phyloP scores from a whole-genome alignment of 1,140 invertebrate genomes.

The Melipona quadrifasciata region DNA sequence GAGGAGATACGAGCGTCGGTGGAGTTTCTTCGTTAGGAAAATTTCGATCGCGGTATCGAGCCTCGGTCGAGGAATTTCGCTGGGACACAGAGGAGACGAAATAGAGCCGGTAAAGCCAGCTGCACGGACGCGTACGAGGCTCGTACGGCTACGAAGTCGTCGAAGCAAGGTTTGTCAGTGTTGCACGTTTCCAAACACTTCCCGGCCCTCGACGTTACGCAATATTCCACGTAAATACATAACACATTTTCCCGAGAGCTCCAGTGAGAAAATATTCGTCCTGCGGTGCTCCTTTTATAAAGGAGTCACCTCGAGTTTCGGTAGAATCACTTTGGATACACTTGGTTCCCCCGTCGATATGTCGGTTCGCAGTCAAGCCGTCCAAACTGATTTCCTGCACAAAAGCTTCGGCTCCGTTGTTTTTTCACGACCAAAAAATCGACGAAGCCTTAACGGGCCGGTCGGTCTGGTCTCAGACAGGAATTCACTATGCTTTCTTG shows the following conservation, averaged over 20 bases:
- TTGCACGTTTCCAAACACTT: slow-evolving; percentile 63
- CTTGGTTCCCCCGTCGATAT: background rate
- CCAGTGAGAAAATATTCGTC: slow-evolving; percentile 57
- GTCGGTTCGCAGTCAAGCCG: slow-evolving; percentile 1
- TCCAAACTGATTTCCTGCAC: slow-evolving; percentile 35
- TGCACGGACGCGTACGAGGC: slow-evolving; percentile 43
- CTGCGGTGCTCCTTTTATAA: slow-evolving; percentile 57
- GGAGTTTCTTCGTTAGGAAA: slow-evolving; percentile 48
- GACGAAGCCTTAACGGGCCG: slow-evolving; percentile 69
- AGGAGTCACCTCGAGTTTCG: slow-evolving; percentile 43
- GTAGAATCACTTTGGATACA: slow-evolving; percentile 33
- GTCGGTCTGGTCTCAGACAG: slow-evolving; percentile 67
- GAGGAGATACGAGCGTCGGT: slow-evolving; percentile 46
- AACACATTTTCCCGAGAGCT: slow-evolving; percentile 59
- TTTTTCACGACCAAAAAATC: slow-evolving; percentile 67
- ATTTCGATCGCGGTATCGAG: slow-evolving; percentile 56
- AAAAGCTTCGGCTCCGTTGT: slow-evolving; percentile 41
- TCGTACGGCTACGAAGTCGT: slow-evolving; percentile 36
- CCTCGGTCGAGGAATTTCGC: slow-evolving; percentile 49
- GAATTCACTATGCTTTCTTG: slow-evolving; percentile 69
- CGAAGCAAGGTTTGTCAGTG: slow-evolving; percentile 48
- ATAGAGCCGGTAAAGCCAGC: slow-evolving; percentile 56
- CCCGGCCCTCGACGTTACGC: slow-evolving; percentile 68
- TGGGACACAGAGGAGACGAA: slow-evolving; percentile 58
- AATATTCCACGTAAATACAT: slow-evolving; percentile 74